Conservation (phyloP, 2,797 vertebrate genomes). For the Sebastes diploproa region DNA sequence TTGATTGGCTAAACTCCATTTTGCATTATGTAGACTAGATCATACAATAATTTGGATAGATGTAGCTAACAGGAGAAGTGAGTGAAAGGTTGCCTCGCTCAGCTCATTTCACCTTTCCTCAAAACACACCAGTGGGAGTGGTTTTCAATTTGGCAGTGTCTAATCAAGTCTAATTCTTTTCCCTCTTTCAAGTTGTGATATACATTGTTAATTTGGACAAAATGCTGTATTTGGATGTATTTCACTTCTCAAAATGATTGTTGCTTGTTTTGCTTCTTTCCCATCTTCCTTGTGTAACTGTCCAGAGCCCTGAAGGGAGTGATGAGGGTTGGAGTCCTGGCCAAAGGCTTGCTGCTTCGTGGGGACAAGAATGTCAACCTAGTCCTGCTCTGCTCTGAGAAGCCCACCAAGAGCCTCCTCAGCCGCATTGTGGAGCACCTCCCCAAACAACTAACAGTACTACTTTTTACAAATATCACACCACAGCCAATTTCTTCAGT, state of each 20-base stretch:
- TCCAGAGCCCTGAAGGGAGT: slow-evolving; percentile 92
- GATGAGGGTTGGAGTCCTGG: slow-evolving; percentile 94
- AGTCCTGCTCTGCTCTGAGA: slow-evolving; percentile 95
- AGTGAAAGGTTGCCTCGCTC: neutral
- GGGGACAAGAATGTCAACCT: slow-evolving; percentile 96
- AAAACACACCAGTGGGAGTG: neutral
- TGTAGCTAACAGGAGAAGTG: neutral
- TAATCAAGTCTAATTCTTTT: neutral
- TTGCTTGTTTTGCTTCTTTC: neutral
- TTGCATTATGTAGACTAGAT: neutral
- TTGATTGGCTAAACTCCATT: neutral
- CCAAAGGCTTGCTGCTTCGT: slow-evolving; percentile 95
- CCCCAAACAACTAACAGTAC: slow-evolving; percentile 95
- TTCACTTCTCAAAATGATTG: neutral
- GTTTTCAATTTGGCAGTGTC: neutral
- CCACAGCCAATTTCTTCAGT: neutral
- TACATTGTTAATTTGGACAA: neutral
- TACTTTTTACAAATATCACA: slow-evolving; percentile 5
- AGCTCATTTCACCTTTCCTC: neutral
- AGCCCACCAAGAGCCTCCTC: slow-evolving; percentile 90
- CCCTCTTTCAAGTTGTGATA: neutral
- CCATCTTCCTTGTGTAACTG: neutral
- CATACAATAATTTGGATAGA: neutral
- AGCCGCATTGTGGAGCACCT: slow-evolving; percentile 92
- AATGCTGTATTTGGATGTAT: neutral